Base-by-base conservation (phyloP, 2,888 invertebrate genomes). In the Fabriciana adippe region DNA sequence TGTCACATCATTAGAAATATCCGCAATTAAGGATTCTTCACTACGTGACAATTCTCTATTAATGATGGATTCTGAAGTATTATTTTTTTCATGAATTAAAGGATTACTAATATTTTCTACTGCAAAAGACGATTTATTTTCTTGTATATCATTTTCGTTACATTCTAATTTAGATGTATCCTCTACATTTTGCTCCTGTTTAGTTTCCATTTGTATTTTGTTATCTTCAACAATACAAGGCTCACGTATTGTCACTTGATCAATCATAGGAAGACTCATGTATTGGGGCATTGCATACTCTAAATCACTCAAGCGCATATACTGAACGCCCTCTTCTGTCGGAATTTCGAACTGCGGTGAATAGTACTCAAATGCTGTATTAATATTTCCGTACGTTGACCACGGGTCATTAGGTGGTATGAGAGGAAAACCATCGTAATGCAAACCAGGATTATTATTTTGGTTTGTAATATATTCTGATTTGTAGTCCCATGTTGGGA, bases 341-440 rank as follows among this genome's bases (percentile, higher is more conserved):
- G 86, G 81, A 69, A 83, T 78, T 77, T 86, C 86, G 72, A 84
- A 90, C 73, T 88, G 85, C 41, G 88, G 86, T 54, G 87, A 79
- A 75, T 87, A 92, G 75, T 89, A 92, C 68, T 87, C 84, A 75
- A 85, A 91, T 64, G 81, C 81, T 61, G 84, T 76, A 76, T 87
- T 89, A 65, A 86, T 84, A 71, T 81, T 82, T 66, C 83, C 84
- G 75, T 88, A 90, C 47, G 84, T 78, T 63, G 90, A 84, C 93
- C 93, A 93, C 31, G 93, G 92, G 75, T 93, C 92, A 72, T 88
- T 87, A 14, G 88, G 79, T 67, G 90, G 89, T 73, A 92, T 82
- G 64, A 90, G 77, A 63, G 92, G 90, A 69, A 90, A 70, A 53
- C 87, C 88, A 73, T 90, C 89, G 73, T 87, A 91, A 74, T 86